A percentile compares a stretch with the other conserved stretches of the same genome.
phyloP scores from a whole-genome alignment of 2,113 vertebrate species.

The Bagarius yarrelli region DNA sequence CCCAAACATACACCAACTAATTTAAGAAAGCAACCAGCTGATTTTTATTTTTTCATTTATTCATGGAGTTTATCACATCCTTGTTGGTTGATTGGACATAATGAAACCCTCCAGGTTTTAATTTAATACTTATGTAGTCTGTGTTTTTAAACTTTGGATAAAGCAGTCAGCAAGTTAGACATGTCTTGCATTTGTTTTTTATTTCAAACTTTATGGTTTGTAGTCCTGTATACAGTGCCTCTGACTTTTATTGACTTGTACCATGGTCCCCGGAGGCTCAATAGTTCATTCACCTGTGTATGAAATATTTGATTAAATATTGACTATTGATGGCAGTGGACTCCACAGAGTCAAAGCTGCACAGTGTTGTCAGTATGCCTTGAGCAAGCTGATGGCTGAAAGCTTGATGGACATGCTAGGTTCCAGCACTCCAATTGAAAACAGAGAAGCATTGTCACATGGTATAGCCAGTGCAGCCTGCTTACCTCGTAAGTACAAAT shows the following conservation, averaged over 20 bases:
- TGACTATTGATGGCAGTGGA: slow-evolving; percentile 9
- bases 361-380: background rate
- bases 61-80: background rate
- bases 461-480: slow-evolving; percentile 1
- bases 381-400: slow-evolving; percentile 32
- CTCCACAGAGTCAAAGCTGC: slow-evolving; percentile 21
- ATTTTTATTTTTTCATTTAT: background rate
- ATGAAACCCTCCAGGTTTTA: background rate
- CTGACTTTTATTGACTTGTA: slow-evolving; percentile 17
- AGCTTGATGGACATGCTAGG: slow-evolving; percentile 14
- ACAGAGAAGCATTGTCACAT: slow-evolving; percentile 13
- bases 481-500: slow-evolving; percentile 18
- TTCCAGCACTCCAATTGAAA: background rate
- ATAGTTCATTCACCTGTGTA: slow-evolving; percentile 7
- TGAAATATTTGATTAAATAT: slow-evolving; percentile 28
- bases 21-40: background rate
- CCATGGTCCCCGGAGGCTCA: background rate
- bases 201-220: background rate
- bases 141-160: background rate
- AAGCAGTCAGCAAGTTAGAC: background rate
- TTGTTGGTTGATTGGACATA: background rate
- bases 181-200: background rate
- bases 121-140: background rate
- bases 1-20: background rate
- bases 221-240: background rate